Conservation (phyloP, 2,888 invertebrate species). For the Tetranychus truncatus region DNA sequence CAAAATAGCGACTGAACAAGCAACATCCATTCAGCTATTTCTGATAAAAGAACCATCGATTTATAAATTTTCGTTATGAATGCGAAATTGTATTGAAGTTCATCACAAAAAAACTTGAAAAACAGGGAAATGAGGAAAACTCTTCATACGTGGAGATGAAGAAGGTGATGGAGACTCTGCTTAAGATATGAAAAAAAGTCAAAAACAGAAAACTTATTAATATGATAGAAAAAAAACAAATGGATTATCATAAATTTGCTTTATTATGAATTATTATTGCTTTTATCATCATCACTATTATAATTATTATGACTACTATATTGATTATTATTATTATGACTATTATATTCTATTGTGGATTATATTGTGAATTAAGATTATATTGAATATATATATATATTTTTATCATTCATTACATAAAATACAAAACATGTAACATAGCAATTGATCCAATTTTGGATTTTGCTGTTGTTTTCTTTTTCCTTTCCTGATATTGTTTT, state of each 20-base stretch:
- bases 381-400: neutral
- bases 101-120: neutral
- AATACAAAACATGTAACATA: neutral
- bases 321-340: neutral
- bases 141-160: neutral
- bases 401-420: neutral
- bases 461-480: too few relatives aligned
- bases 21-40: neutral
- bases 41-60: neutral
- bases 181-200: too few relatives aligned
- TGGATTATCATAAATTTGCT: neutral
- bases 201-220: too few relatives aligned
- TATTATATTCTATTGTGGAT: slow-evolving; percentile 1
- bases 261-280: neutral
- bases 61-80: neutral
- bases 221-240: neutral
- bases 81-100: neutral
- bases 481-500: too few relatives aligned
- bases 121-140: neutral
- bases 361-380: neutral
- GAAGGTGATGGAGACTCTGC: neutral
- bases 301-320: neutral
- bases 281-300: neutral
- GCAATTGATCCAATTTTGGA: too few relatives aligned
- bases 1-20: neutral